Conservation (phyloP, 2,888 invertebrate genomes). For the Chesias legatella region DNA sequence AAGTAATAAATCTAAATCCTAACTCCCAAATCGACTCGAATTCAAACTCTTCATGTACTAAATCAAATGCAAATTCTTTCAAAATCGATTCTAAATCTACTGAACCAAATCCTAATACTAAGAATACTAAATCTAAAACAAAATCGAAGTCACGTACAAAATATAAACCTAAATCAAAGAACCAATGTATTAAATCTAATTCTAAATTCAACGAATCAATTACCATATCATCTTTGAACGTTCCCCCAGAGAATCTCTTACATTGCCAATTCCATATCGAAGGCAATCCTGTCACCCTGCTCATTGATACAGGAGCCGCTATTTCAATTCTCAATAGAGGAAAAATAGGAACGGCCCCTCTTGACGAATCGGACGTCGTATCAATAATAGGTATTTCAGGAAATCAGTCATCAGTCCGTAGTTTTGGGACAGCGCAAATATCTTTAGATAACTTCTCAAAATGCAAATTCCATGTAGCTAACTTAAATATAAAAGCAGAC, state of each 20-base stretch:
- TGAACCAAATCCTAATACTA: too few relatives aligned
- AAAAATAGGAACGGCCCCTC: conserved; percentile 22
- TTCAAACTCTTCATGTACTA: background rate
- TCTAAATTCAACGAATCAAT: conserved; percentile 13
- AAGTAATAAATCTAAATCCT: background rate
- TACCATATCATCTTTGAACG: conserved; percentile 30
- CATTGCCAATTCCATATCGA: conserved; percentile 31
- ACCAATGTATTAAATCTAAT: too few relatives aligned
- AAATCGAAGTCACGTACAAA: conserved; percentile 17
- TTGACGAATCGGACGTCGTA: conserved; percentile 24
- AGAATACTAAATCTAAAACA: conserved; percentile 10
- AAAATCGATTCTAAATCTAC: conserved; percentile 1
- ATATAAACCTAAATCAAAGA: conserved; percentile 18
- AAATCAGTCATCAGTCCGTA: conserved; percentile 21
- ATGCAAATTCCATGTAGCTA: conserved; percentile 30
- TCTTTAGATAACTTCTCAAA: conserved; percentile 30
- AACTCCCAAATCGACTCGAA: background rate
- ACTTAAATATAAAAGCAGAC: conserved; percentile 31
- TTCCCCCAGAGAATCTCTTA: conserved; percentile 33
- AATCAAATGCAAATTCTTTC: too few relatives aligned
- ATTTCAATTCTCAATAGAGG: conserved; percentile 28
- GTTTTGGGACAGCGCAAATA: conserved; percentile 27
- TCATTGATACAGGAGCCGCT: conserved; percentile 33
- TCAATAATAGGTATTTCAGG: conserved; percentile 35
- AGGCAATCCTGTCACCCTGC: conserved; percentile 25